Evolutionary conservation across 2,797 vertebrate species (phyloP).

Genomic region (Peromyscus eremicus): DNA sequence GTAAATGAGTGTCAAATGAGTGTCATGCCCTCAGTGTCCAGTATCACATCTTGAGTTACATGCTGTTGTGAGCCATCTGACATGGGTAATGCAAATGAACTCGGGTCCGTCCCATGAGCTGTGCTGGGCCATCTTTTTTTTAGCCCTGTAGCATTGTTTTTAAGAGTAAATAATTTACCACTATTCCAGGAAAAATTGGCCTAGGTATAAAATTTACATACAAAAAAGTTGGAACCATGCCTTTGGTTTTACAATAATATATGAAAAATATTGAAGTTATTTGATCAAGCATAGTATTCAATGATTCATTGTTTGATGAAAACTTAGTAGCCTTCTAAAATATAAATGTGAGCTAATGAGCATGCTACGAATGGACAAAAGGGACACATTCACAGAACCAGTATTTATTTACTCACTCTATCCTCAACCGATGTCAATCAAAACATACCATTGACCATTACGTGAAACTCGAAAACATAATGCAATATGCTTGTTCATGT

Average conservation of each 20-base stretch:
- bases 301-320: background rate
- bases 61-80: background rate
- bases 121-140: background rate
- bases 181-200: background rate
- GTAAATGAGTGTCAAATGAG: background rate
- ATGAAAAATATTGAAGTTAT: background rate
- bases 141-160: background rate
- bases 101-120: background rate
- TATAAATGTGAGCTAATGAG: background rate
- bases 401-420: background rate
- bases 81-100: background rate
- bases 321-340: background rate
- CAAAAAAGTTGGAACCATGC: background rate
- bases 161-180: background rate
- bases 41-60: background rate
- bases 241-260: background rate
- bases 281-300: background rate
- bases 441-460: background rate
- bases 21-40: background rate
- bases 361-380: background rate
- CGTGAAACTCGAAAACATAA: background rate
- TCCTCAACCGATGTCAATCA: background rate
- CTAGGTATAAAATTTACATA: background rate
- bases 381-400: background rate
- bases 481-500: background rate